Evolutionary conservation across 2,888 invertebrate genomes (phyloP), one percentile per base, ranked within the genome.

Genomic region (Cryptocheilus praepositus): DNA sequence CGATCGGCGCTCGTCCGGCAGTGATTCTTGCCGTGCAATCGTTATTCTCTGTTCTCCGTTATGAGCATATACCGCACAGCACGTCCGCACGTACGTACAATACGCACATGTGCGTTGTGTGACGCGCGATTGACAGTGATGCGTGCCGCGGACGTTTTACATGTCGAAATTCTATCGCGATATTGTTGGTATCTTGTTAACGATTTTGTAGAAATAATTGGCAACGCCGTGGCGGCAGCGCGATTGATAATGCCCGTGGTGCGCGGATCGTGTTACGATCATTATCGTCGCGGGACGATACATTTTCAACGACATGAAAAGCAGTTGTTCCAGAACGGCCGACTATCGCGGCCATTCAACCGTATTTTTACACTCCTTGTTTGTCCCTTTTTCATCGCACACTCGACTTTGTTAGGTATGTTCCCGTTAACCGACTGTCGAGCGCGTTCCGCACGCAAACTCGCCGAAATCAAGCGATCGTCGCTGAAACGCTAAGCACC

Each of bases 191-290:
- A 36, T 36, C 36, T 36, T 36, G 49, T 49, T 18, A 18, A 16
- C 49, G 49, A 49, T 49, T 18, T 16, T 18, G 18, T 49, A 49
- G 49, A 49, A 49, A 49, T 49, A 49, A 49, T 49, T 49, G 49
- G 49, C 36, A 36, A 36, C 36, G 13, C 36, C 36, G 36, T 36
- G 36, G 36, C 36, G 36, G 7, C 36, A 36, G 13, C 36, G 36
- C 16, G 49, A 16, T n/a, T 49, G 18, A 18, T 49, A 49, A 49
- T 49, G 36, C 36, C 36, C 13, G 36, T 36, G 36, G 36, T 36
- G 36, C 16, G n/a, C 49, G 18, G 49, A 49, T 49, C 16, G 49
- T 18, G 49, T 49, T 49, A 49, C 49, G 49, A 49, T 49, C 49
- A 49, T 49, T 49, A 49, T 49, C 16, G 49, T 49, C 36, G 13